Percentiles rank a stretch among this genome's conserved stretches.
phyloP scores from a whole-genome alignment of 2,113 vertebrate genomes.

The Varanus salvator region DNA sequence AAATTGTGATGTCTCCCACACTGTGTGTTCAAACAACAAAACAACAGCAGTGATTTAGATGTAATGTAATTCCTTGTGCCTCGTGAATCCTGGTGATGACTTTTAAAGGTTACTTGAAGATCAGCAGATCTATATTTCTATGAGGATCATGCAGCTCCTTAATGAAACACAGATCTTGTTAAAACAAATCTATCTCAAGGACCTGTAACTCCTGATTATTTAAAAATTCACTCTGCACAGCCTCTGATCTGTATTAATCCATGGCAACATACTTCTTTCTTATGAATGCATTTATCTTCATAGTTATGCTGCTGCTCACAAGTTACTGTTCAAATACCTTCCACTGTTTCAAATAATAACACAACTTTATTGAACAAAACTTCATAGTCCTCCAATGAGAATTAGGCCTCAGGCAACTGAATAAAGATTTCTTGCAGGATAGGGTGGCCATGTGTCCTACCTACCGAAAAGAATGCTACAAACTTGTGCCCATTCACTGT shows the following conservation, averaged over 20 bases:
- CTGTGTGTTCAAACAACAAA: not conserved
- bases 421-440: no score
- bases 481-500: no score
- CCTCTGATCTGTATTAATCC: not conserved
- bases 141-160: not conserved
- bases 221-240: not conserved
- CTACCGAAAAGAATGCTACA: no score
- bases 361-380: not conserved
- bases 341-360: not conserved
- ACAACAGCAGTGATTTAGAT: constrained; percentile 5
- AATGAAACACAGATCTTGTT: not conserved
- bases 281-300: not conserved
- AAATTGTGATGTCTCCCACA: not conserved
- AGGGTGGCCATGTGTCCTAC: no score
- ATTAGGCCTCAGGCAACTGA: no score
- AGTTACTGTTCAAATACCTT: not conserved
- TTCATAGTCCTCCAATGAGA: not conserved
- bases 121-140: not conserved
- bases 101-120: constrained; percentile 18
- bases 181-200: not conserved
- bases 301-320: not conserved
- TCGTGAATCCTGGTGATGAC: not conserved
- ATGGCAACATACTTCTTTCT: not conserved
- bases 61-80: not conserved
- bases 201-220: not conserved